A percentile compares a stretch with the other conserved stretches of the same genome.
These are phyloP conservation scores for Tetramorium bicarinatum DNA, from an alignment of 2,888 invertebrate species.

Conservation along the genomic window DNA sequence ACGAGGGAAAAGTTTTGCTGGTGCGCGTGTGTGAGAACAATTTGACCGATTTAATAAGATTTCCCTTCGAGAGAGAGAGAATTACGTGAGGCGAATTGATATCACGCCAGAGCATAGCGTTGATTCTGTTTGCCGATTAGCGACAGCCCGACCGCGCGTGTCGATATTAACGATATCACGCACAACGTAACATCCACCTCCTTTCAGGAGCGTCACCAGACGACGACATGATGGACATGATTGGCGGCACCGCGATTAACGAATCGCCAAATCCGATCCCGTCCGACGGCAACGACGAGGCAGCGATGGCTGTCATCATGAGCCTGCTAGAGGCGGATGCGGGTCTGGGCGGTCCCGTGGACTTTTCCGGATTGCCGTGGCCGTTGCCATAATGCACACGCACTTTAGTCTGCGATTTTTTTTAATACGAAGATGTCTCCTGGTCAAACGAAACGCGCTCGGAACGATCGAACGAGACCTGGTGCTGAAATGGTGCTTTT, in stretches of 20 bases:
- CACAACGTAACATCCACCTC: conserved; percentile 68
- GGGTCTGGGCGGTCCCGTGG: conserved; percentile 95
- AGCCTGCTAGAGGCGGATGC: conserved; percentile 96
- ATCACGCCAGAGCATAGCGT: neutral
- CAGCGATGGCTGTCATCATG: conserved; percentile 97
- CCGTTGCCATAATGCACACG: conserved; percentile 89
- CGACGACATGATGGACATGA: conserved; percentile 89
- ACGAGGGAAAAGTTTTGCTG: neutral
- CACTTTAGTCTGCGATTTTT: conserved; percentile 23
- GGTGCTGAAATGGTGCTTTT: conserved; percentile 78
- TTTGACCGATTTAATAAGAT: conserved; percentile 7
- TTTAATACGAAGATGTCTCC: neutral
- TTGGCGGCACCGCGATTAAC: conserved; percentile 87
- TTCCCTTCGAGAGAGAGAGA: neutral
- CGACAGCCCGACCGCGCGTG: neutral
- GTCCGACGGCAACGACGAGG: conserved; percentile 94
- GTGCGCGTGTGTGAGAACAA: neutral
- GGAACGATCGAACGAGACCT: conserved; percentile 77
- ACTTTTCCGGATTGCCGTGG: conserved; percentile 95
- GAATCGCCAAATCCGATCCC: conserved; percentile 87
- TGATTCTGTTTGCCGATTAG: conserved; percentile 15
- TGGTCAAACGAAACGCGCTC: neutral
- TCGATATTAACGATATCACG: conserved; percentile 51
- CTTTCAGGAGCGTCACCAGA: conserved; percentile 82
- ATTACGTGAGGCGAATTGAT: conserved; percentile 19